Evolutionary conservation across 2,797 vertebrate genomes (phyloP).

Genomic region (Xyrichtys novacula): DNA sequence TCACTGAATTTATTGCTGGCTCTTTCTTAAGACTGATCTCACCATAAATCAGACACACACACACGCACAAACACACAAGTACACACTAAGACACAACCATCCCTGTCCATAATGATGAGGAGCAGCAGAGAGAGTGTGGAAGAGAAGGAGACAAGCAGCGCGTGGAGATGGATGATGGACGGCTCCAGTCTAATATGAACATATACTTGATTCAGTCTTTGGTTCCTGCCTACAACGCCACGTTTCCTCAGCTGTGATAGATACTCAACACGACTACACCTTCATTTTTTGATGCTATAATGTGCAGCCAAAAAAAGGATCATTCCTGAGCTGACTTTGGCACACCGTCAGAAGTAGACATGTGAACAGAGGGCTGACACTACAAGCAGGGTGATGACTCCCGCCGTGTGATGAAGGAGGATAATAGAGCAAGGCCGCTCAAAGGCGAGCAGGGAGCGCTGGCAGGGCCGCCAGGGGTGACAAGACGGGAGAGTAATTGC

Average conservation of each 20-base stretch:
- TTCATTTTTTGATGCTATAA: constrained; percentile 49
- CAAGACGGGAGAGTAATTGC: constrained; percentile 77
- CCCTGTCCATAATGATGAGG: constrained; percentile 58
- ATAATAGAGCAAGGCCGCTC: constrained; percentile 69
- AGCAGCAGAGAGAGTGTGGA: constrained; percentile 52
- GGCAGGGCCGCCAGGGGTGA: constrained; percentile 62
- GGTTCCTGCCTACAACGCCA: constrained; percentile 51
- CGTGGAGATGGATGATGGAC: constrained; percentile 71
- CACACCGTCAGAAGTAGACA: constrained; percentile 48
- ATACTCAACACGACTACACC: constrained; percentile 59
- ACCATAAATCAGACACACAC: constrained; percentile 75
- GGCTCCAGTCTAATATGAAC: constrained; percentile 64
- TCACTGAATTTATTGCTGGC: constrained; percentile 79
- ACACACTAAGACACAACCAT: constrained; percentile 46
- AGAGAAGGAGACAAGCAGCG: constrained; percentile 72
- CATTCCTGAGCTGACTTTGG: constrained; percentile 36
- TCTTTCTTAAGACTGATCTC: constrained; percentile 67
- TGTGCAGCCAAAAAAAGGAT: constrained; percentile 29
- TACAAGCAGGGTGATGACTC: constrained; percentile 50
- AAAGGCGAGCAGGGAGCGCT: constrained; percentile 51
- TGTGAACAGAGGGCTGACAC: constrained; percentile 35
- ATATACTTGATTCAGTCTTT: constrained; percentile 38
- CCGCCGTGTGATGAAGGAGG: constrained; percentile 60
- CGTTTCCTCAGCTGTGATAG: constrained; percentile 50
- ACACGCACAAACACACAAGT: constrained; percentile 30